These are phyloP conservation scores for Montipora sp. DNA, from an alignment of 64 coral and sea anemone genomes.

Conservation along the genomic window DNA sequence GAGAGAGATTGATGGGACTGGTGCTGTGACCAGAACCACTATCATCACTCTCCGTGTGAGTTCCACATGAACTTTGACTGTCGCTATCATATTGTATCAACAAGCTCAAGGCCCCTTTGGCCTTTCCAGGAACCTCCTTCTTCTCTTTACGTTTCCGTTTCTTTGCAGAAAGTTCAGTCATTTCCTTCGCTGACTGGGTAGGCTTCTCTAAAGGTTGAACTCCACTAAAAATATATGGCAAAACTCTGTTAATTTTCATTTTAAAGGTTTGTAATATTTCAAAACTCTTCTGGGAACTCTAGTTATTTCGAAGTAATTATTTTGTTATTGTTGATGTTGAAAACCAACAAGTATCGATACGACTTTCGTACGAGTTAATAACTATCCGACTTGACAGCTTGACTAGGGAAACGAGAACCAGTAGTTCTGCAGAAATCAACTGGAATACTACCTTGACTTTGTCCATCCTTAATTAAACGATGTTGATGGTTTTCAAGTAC, in stretches of 20 bases:
- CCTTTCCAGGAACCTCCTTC: conserved; percentile 48
- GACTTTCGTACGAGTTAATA: no score
- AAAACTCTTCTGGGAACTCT: no score
- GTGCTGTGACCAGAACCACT: conserved; percentile 67
- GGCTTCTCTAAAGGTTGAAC: conserved; percentile 9
- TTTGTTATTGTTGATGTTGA: no score
- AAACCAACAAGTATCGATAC: no score
- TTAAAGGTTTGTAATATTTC: no score
- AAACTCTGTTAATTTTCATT: background rate
- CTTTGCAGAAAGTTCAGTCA: conserved; percentile 34
- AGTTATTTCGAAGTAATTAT: no score
- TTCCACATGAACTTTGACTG: conserved; percentile 71
- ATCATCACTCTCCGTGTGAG: conserved; percentile 83
- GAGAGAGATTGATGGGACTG: conserved; percentile 75
- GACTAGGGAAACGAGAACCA: no score
- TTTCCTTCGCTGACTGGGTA: conserved; percentile 3
- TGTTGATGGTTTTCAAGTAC: no score
- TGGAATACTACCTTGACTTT: no score
- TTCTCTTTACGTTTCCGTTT: conserved; percentile 44
- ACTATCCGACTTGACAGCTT: no score
- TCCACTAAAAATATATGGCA: background rate
- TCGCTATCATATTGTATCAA: conserved; percentile 92
- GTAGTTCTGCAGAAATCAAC: no score
- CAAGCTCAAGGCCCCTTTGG: conserved; percentile 82
- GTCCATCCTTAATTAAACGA: no score